Evolutionary conservation across 2,797 vertebrate species (phyloP), one percentile per base, ranked within the genome.

Genomic region (Leptoclinus maculatus): DNA sequence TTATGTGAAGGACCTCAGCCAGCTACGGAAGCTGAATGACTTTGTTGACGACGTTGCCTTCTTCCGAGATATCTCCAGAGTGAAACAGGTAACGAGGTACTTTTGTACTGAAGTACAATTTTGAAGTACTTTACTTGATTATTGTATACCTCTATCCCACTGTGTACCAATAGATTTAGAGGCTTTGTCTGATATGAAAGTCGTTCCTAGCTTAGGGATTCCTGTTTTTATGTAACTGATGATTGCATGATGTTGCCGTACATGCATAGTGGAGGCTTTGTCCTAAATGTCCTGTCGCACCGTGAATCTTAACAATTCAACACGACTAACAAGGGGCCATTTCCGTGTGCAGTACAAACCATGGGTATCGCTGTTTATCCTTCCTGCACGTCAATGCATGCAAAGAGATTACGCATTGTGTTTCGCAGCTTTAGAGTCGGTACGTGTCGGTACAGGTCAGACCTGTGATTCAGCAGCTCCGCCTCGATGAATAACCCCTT

Each of bases 1-100:
- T 11, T 99, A 97, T 0, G 96, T 98, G 80, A 96, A 96, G 75
- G 97, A 99, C 72, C 94, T 99, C 79, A 95, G 95, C 81, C 96
- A 97, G 91, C 93, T 99, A 63, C 87, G 70, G 1, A 96, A 95
- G 90, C 94, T 99, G 7, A 96, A 96, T 0, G 87, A 93, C 65
- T 95, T 97, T 23, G 95, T 97, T 58, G 92, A 97, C 0, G 91
- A 97, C 0, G 94, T 92, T 0, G 12, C 92, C 49, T 97, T 99
- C 89, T 96, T 99, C 84, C 89, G 96, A 1, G 97, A 98, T 56
- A 79, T 99, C 6, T 88, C 96, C 51, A 97, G 97, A 84, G 96
- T 98, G 64, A 99, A 99, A 89, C 97, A 99, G 97, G 98, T 74
- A 63, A 58, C 36, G 4, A 3, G 21, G 27, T 17, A 21, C 7